phyloP scores from a whole-genome alignment of 2,113 vertebrate genomes.

The Mastomys coucha region DNA sequence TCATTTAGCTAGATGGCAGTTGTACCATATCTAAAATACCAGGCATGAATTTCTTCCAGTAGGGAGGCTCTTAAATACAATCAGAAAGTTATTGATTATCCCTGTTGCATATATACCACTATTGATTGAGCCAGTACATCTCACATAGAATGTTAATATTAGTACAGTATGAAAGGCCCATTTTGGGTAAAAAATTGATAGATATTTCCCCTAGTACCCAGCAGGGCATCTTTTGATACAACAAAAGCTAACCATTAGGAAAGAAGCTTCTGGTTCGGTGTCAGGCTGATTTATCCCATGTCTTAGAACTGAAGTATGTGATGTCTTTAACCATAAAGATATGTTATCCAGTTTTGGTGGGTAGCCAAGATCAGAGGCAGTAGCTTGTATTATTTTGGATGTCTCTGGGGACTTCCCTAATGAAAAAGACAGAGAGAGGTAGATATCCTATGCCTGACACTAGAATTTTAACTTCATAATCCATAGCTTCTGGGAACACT shows the following conservation, averaged over 20 bases:
- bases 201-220: neutral
- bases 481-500: neutral
- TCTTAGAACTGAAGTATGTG: neutral
- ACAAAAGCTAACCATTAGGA: neutral
- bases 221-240: neutral
- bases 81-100: neutral
- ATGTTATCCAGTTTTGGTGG: neutral
- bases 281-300: neutral
- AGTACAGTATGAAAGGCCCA: neutral
- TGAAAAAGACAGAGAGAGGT: neutral
- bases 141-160: neutral
- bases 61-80: neutral
- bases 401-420: neutral
- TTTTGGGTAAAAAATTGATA: neutral
- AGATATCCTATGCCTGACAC: neutral
- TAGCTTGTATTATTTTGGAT: neutral
- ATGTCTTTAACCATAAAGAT: neutral
- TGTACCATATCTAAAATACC: too few relatives aligned
- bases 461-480: neutral
- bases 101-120: too few relatives aligned
- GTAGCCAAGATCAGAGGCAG: neutral
- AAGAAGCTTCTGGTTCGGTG: neutral
- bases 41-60: neutral
- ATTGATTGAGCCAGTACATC: neutral
- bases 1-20: neutral